Evolutionary conservation across 2,113 vertebrate genomes (phyloP).

Genomic region (Silurus meridionalis): DNA sequence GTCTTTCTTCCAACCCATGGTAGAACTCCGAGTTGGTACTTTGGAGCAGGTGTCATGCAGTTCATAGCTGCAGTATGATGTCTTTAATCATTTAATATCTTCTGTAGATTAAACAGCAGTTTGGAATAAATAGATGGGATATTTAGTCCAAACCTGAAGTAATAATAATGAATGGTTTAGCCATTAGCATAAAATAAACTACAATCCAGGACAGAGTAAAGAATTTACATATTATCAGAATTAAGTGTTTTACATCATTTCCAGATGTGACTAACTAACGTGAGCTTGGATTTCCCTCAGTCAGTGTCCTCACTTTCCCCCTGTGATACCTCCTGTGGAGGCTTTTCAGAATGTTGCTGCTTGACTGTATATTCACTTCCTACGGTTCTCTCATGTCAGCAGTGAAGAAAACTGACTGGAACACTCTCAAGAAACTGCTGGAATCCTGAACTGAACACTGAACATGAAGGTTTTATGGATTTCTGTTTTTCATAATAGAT

Average conservation of each 20-base stretch:
- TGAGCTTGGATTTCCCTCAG: too few species aligned
- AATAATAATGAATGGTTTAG: background rate
- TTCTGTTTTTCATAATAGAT: slow-evolving; percentile 63
- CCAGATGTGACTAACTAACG: too few species aligned
- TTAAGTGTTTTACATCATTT: too few species aligned
- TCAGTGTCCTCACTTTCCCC: background rate
- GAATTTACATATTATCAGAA: background rate
- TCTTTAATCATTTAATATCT: background rate
- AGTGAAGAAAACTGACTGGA: background rate
- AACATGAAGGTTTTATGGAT: slow-evolving; percentile 76
- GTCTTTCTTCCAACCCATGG: too few species aligned
- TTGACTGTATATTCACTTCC: background rate
- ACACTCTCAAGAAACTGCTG: background rate
- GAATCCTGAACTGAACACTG: background rate
- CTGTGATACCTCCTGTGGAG: background rate
- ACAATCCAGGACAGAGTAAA: background rate
- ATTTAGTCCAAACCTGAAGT: background rate
- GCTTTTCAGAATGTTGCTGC: background rate
- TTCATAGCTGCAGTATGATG: background rate
- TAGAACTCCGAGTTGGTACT: too few species aligned
- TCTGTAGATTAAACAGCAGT: background rate
- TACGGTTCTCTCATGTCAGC: background rate
- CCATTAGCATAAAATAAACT: background rate
- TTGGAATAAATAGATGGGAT: background rate
- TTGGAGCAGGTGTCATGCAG: background rate